These are phyloP conservation scores for Idris sp. DNA, from an alignment of 1,140 invertebrate species.

Conservation along the genomic window DNA sequence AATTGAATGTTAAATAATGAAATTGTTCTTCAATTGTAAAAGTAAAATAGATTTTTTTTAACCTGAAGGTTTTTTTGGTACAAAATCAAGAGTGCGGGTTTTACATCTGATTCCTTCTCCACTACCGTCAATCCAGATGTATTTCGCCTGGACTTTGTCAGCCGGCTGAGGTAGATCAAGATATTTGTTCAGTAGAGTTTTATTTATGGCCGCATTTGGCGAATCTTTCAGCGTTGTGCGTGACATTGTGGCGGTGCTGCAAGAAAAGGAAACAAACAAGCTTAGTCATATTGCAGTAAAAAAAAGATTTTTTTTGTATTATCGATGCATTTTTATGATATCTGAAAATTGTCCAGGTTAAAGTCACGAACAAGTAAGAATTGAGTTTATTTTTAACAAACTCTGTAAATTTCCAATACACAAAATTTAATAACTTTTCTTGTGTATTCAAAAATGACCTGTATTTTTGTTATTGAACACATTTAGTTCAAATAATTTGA, in stretches of 20 bases:
- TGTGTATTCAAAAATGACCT: no score
- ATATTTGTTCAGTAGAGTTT: constrained; percentile 85
- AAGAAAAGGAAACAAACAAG: constrained; percentile 49
- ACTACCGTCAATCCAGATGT: constrained; percentile 97
- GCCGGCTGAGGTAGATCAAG: constrained; percentile 87
- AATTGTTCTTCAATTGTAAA: no score
- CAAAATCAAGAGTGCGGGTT: constrained; percentile 89
- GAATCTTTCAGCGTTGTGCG: constrained; percentile 80
- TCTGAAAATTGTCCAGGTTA: constrained; percentile 23
- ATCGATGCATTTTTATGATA: constrained; percentile 2
- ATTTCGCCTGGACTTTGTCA: constrained; percentile 89
- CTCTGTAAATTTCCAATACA: no score
- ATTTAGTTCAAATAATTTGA: no score
- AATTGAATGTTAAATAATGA: no score
- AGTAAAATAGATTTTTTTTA: no score
- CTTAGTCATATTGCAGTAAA: no score
- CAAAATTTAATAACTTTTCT: no score
- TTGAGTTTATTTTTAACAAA: constrained; percentile 1
- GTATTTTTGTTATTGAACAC: no score
- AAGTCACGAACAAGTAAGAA: constrained; percentile 10
- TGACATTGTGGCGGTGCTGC: constrained; percentile 74
- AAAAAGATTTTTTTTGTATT: constrained; percentile 4
- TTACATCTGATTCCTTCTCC: constrained; percentile 93
- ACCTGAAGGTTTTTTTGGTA: constrained; percentile 86
- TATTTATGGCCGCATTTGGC: constrained; percentile 86